Percentiles rank a stretch among this genome's conserved stretches.
phyloP scores from a whole-genome alignment of 1,140 invertebrate species.

The Hirudo medicinalis region DNA sequence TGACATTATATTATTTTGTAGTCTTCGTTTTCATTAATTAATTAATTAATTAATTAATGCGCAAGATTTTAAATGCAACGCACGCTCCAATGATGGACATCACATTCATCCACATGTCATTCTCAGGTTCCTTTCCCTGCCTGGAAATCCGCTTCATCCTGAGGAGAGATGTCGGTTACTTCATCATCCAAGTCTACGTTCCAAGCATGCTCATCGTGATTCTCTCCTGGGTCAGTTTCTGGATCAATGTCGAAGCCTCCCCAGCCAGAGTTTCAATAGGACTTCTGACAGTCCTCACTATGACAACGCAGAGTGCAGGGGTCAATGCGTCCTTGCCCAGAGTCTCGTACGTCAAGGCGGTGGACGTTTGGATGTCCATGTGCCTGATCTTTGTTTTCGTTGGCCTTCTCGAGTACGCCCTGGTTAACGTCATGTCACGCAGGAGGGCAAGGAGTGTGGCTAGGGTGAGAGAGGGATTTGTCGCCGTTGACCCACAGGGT shows the following conservation, averaged over 20 bases:
- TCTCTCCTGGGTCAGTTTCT: conserved; percentile 50
- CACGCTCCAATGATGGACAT: not conserved
- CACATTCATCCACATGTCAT: not conserved
- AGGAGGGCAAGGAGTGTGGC: not conserved
- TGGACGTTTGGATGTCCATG: conserved; percentile 77
- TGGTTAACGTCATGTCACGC: conserved; percentile 43
- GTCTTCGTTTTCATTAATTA: no score
- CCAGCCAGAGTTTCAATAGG: conserved; percentile 46
- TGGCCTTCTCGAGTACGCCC: conserved; percentile 63
- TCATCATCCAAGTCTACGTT: conserved; percentile 23
- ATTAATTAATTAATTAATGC: not conserved
- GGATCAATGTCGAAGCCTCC: conserved; percentile 50
- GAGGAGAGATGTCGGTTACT: conserved; percentile 18
- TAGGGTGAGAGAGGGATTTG: not conserved
- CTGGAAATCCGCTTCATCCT: conserved; percentile 13
- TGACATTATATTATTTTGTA: no score
- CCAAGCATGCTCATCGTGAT: conserved; percentile 22
- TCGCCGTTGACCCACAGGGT: not conserved
- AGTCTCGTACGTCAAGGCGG: conserved; percentile 57
- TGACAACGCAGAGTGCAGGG: conserved; percentile 35
- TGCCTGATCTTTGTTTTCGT: conserved; percentile 72
- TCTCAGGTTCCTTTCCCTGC: conserved; percentile 17
- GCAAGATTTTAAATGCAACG: not conserved
- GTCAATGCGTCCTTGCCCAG: conserved; percentile 15
- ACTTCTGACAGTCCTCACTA: conserved; percentile 38